A percentile compares a stretch with the other conserved stretches of the same genome.
These are phyloP conservation scores for Poicephalus meyeri DNA, from an alignment of 2,113 vertebrate genomes.

Conservation along the genomic window DNA sequence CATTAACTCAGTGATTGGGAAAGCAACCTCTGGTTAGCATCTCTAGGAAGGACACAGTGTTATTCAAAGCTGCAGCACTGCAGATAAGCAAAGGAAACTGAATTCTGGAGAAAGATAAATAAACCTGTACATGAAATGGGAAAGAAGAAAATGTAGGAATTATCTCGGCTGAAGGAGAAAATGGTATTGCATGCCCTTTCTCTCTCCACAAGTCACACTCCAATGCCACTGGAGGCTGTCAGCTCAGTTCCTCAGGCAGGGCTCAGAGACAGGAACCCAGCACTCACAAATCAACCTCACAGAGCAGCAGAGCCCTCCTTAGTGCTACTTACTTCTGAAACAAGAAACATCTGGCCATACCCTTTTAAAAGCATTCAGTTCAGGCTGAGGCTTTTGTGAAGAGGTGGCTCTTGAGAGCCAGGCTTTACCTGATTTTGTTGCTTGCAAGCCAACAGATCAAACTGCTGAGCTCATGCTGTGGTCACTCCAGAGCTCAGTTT, in stretches of 20 bases:
- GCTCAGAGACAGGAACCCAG: background rate
- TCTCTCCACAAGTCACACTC: background rate
- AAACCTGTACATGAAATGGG: background rate
- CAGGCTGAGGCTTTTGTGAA: background rate
- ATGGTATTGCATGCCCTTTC: background rate
- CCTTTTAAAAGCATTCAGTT: background rate
- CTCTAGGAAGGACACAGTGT: background rate
- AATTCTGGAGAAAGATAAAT: background rate
- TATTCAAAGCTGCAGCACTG: background rate
- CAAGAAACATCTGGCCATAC: background rate
- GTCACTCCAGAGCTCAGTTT: background rate
- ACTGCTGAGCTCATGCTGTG: rapidly evolving
- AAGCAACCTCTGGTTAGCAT: background rate
- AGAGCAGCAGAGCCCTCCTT: background rate
- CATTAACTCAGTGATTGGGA: background rate
- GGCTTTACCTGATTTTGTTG: background rate
- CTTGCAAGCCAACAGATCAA: background rate
- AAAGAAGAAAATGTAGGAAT: background rate
- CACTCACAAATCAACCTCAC: background rate
- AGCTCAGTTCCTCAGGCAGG: background rate
- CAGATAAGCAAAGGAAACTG: background rate
- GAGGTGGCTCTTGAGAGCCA: background rate
- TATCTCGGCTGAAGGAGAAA: background rate
- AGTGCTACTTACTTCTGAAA: background rate
- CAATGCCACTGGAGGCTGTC: background rate